Base-by-base conservation (phyloP, 1,140 invertebrate species). In the Prorops nasuta region DNA sequence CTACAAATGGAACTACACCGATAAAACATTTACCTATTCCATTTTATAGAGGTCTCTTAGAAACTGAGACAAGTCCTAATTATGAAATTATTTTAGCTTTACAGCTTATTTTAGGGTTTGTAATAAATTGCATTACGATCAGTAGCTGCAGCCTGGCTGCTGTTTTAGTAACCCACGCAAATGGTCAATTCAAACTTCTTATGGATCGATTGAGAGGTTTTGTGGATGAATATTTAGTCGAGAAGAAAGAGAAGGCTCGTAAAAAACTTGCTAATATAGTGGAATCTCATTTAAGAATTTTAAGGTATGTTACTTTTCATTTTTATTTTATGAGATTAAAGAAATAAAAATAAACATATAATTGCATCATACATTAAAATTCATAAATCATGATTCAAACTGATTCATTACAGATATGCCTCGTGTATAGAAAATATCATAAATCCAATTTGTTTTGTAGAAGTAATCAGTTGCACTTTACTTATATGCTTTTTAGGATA, bases 121-220 rank as follows among this genome's bases (percentile, higher is more conserved):
- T 67, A 0, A 56, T 54, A 45, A 64, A 63, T 35, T 57, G 49
- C 2, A 52, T 62, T 8, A 61, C 67, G 0, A 56, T 55, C 7
- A 59, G 47, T 0, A 43, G 52, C 0, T 69, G 58, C 31, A 63
- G 61, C 17, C 24, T 71, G 0, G 55, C 59, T 0, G 63, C 66
- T 7, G 46, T 60, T 9, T 66, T 64, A 19, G 58, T 64, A 0
- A 67, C 62, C 8, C 70, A 71, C 15, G 52, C 47, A 2, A 67
- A 56, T 15, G 64, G 63, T 1, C 63, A 67, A 28, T 18, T 61
- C 3, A 34, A 52, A 4, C 54, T 69, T 18, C 36, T 61, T 1
- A 44, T 57, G 17, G 24, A 10, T 3, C 24, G 17, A 15, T 12
- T 57, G 2, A 20, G 49, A 14, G 17, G 53, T 58, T 3, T 16